phyloP scores from a whole-genome alignment of 2,113 vertebrate genomes.

The Geococcyx californianus region DNA sequence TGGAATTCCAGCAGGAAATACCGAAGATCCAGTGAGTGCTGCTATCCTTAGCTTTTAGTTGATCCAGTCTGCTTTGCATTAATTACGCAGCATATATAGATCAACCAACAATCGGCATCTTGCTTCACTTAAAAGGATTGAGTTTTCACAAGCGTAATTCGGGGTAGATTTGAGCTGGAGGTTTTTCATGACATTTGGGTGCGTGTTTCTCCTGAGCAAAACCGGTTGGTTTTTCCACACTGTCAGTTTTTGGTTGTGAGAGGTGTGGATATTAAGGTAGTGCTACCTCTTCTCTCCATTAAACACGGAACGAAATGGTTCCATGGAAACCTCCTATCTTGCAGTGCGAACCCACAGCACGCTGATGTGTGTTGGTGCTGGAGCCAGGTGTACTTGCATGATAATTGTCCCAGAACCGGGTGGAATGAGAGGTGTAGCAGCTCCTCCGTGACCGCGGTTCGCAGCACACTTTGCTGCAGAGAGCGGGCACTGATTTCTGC shows the following conservation, averaged over 20 bases:
- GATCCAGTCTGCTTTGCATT: background rate
- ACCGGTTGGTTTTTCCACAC: background rate
- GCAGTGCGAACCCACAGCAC: background rate
- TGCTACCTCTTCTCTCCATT: background rate
- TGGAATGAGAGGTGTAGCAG: background rate
- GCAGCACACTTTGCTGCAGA: background rate
- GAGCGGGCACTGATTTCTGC: background rate
- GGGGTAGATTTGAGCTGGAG: background rate
- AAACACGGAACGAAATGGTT: background rate
- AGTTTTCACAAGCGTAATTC: background rate
- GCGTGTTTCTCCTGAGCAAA: background rate
- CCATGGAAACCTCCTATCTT: background rate
- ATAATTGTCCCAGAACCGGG: background rate
- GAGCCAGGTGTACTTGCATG: background rate
- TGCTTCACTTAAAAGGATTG: background rate
- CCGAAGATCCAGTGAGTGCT: background rate
- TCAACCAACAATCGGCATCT: background rate
- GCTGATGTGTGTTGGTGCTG: background rate
- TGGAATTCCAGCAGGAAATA: background rate
- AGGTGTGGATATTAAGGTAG: background rate
- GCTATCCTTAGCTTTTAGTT: background rate
- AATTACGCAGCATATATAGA: background rate
- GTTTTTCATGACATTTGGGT: background rate
- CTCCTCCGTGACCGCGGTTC: rapidly evolving
- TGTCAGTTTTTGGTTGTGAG: background rate